Percentiles rank a stretch among this genome's conserved stretches.
phyloP scores from a whole-genome alignment of 2,113 vertebrate genomes.

The Zosterops borbonicus region DNA sequence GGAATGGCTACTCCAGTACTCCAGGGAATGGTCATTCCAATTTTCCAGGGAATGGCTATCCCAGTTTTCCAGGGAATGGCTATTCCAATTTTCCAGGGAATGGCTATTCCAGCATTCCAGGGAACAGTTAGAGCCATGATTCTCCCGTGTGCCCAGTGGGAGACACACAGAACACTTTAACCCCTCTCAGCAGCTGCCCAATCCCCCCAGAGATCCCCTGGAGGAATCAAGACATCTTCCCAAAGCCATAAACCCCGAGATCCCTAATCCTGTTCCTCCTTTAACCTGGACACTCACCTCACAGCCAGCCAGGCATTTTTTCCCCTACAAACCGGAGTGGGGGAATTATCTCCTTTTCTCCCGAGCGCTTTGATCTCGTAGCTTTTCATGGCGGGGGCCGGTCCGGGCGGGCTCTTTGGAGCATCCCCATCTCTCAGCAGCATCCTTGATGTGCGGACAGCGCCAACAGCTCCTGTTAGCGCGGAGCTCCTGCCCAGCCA shows the following conservation, averaged over 20 bases:
- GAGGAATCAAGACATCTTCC: neutral
- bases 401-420: neutral
- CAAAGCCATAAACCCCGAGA: neutral
- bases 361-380: conserved; percentile 33
- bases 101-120: too few species aligned
- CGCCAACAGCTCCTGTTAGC: conserved; percentile 77
- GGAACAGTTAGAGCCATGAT: neutral
- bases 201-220: neutral
- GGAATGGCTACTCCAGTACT: too few species aligned
- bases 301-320: neutral
- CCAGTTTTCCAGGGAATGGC: too few species aligned
- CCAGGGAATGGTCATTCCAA: too few species aligned
- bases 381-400: neutral
- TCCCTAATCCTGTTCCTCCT: neutral
- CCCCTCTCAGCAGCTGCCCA: neutral
- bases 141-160: neutral
- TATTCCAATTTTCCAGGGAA: too few species aligned
- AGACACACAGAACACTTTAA: neutral
- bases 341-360: neutral
- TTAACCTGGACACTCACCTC: neutral
- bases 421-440: conserved; percentile 60
- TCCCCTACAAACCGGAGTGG: neutral
- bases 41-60: too few species aligned
- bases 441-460: neutral
- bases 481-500: conserved; percentile 4